Conservation (phyloP, 2,888 invertebrate genomes). For the Polylopha cassiicola region DNA sequence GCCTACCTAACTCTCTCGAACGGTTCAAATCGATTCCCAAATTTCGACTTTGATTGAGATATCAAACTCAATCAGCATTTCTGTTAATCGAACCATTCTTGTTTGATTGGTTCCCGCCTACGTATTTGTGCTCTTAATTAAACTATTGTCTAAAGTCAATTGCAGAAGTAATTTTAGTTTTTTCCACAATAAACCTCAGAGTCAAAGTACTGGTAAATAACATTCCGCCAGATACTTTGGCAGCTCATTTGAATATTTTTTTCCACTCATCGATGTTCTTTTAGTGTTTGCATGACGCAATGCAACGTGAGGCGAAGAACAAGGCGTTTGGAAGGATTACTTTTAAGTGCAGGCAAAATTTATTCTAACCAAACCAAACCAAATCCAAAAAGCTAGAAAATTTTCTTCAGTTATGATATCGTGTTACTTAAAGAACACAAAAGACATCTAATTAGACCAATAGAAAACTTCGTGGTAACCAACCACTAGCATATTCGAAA, state of each 20-base stretch:
- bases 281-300: constrained; percentile 44
- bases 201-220: constrained; percentile 37
- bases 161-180: constrained; percentile 11
- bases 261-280: constrained; percentile 36
- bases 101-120: constrained; percentile 22
- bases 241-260: constrained; percentile 48
- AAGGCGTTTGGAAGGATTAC: constrained; percentile 20
- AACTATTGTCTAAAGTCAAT: constrained; percentile 20
- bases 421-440: too few species aligned
- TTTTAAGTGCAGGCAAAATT: constrained; percentile 12
- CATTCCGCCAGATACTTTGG: constrained; percentile 60
- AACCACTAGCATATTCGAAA: too few species aligned
- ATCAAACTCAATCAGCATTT: constrained; percentile 23
- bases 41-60: constrained; percentile 25
- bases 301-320: constrained; percentile 42
- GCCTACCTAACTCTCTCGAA: too few species aligned
- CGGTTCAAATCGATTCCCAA: constrained; percentile 7
- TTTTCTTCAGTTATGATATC: too few species aligned
- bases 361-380: too few species aligned
- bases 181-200: constrained; percentile 17
- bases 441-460: too few species aligned
- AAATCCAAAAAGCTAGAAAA: too few species aligned
- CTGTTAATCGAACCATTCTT: constrained; percentile 16
- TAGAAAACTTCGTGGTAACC: too few species aligned
- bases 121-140: constrained; percentile 25